Base-by-base conservation (phyloP, 2,797 vertebrate genomes). In the Poecilia velifera region DNA sequence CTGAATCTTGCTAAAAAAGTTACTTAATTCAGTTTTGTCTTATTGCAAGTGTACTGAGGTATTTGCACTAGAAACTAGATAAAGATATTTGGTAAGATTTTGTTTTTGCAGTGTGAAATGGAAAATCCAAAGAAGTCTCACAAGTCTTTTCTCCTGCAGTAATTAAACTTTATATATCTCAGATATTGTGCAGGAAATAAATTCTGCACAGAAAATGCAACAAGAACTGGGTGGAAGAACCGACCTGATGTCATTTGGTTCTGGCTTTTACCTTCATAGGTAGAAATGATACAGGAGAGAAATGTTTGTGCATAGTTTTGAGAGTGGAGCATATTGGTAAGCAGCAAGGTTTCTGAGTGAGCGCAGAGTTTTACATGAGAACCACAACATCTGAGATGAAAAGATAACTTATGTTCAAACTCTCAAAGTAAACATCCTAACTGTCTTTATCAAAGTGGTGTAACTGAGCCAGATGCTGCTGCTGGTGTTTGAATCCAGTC, bases 401-500 rank as follows among this genome's bases (percentile, higher is more conserved):
- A 39, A 39, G 18, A 39, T 25, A 12, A 66, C 3, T 2, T 31
- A 31, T 31, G 31, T 31, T 31, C 31, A 20, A 34, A n/a, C 41
- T 71, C 12, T 16, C 41, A 8, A 20, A 66, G 62, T 10, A 20
- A 39, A 8, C 34, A 41, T 22, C 64, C 20, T 14, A 25, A n/a
- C n/a, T 57, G 28, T 12, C n/a, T 57, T 68, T 10, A 4, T 12
- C 64, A 10, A 10, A 41, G 64, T 9, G 64, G 34, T 22, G 39
- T n/a, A n/a, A 7, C n/a, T 70, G 66, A 43, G 6, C 25, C 66
- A n/a, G 66, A 7, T 12, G 2, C 22, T 43, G 16, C 41, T 59
- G 55, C 72, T 64, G 55, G 12, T 20, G 62, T 51, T 74, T 83
- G 86, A 89, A 89, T 89, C 89, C 70, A 43, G 86, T 86, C 62